These are phyloP conservation scores for Ceratosolen fusciceps DNA, from an alignment of 1,140 invertebrate genomes.

Conservation along the genomic window DNA sequence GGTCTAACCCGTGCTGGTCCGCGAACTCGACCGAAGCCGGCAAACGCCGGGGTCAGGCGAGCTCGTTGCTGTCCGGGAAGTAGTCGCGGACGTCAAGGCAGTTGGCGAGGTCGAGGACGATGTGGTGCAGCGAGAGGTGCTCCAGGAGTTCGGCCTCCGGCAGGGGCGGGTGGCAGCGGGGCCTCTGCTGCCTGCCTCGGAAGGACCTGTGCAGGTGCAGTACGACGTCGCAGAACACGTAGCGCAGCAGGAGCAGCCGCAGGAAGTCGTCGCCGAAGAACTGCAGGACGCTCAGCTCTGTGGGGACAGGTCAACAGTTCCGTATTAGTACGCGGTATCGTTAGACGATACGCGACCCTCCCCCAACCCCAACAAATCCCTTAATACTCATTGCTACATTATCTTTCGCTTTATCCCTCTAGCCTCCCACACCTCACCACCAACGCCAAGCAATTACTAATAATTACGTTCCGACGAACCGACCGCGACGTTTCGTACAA, in stretches of 20 bases:
- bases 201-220: slow-evolving; percentile 87
- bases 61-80: slow-evolving; percentile 80
- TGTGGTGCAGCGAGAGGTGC: slow-evolving; percentile 84
- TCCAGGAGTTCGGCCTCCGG: slow-evolving; percentile 92
- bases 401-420: too few relatives aligned
- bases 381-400: too few relatives aligned
- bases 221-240: slow-evolving; percentile 93
- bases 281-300: slow-evolving; percentile 85
- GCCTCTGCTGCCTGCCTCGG: slow-evolving; percentile 85
- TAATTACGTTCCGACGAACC: too few relatives aligned
- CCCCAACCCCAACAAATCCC: too few relatives aligned
- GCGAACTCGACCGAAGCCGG: slow-evolving; percentile 56
- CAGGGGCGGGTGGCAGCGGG: slow-evolving; percentile 86
- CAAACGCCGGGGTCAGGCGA: slow-evolving; percentile 78
- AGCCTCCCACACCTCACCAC: too few relatives aligned
- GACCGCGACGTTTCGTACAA: too few relatives aligned
- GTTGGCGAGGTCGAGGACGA: slow-evolving; percentile 86
- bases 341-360: too few relatives aligned
- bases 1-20: slow-evolving; percentile 46
- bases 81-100: slow-evolving; percentile 85
- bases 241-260: slow-evolving; percentile 87
- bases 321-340: too few relatives aligned
- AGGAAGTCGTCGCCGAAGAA: slow-evolving; percentile 97
- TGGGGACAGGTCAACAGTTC: slow-evolving; percentile 55
- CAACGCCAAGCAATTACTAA: too few relatives aligned